phyloP scores from a whole-genome alignment of 2,113 vertebrate genomes.

The Pampusana beccarii region DNA sequence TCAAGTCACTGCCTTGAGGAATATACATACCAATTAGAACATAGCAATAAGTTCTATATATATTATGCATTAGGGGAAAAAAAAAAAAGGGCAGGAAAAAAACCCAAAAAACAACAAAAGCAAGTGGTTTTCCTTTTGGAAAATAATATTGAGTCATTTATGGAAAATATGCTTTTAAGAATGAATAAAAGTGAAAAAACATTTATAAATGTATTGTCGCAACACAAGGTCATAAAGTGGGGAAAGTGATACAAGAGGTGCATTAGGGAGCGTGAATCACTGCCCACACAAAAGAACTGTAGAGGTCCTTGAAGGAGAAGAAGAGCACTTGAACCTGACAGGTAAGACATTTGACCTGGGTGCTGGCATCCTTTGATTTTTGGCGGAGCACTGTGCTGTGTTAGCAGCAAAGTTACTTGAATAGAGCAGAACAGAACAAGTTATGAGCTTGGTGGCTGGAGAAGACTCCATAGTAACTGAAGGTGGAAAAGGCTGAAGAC shows the following conservation, averaged over 20 bases:
- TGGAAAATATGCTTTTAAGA: not conserved
- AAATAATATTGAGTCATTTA: not conserved
- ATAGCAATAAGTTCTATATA: not conserved
- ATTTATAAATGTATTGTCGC: not conserved
- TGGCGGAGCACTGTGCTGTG: not conserved
- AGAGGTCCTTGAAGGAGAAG: not conserved
- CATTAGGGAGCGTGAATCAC: not conserved
- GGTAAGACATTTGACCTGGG: fast-evolving
- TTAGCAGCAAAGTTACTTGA: not conserved
- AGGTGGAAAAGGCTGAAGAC: not conserved
- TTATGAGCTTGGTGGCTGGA: not conserved
- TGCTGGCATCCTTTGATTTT: not conserved
- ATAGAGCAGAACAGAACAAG: not conserved
- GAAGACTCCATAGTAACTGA: not conserved
- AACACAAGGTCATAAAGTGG: not conserved
- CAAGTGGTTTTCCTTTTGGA: not conserved
- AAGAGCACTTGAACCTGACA: not conserved
- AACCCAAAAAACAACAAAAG: not conserved
- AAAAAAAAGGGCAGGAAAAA: not conserved
- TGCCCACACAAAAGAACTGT: not conserved
- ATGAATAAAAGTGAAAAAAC: not conserved
- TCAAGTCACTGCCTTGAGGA: conserved; percentile 30
- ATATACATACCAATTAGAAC: not conserved
- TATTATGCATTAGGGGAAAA: not conserved
- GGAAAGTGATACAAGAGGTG: not conserved